Evolutionary conservation across 1,140 invertebrate genomes (phyloP).

Genomic region (Hyposmocoma kahamanoa): DNA sequence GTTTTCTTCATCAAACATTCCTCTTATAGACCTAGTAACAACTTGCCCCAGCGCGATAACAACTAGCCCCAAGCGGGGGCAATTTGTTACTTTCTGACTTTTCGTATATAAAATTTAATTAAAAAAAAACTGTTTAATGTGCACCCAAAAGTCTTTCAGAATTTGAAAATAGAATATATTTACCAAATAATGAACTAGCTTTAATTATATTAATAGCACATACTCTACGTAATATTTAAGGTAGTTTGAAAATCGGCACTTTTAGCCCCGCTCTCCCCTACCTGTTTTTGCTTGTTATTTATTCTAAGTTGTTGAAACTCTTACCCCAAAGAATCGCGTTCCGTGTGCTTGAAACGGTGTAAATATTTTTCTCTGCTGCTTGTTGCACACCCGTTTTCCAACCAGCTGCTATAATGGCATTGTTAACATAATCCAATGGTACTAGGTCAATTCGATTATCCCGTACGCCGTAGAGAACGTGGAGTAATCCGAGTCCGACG

Average conservation of each 20-base stretch:
- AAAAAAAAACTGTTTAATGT: too few species aligned
- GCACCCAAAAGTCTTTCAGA: too few species aligned
- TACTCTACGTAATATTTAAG: too few species aligned
- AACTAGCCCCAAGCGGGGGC: not conserved
- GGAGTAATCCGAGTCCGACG: constrained; percentile 8
- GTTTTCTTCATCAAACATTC: not conserved
- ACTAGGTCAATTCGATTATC: constrained; percentile 4
- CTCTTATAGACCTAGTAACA: not conserved
- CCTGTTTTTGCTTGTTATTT: too few species aligned
- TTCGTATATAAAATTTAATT: not conserved
- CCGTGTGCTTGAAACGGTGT: not conserved
- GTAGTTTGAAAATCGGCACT: too few species aligned
- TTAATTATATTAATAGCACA: too few species aligned
- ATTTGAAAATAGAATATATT: too few species aligned
- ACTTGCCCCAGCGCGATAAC: not conserved
- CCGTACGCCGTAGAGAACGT: not conserved
- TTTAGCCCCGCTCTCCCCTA: too few species aligned
- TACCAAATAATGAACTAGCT: too few species aligned
- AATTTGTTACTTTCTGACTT: not conserved
- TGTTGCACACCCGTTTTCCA: constrained; percentile 2
- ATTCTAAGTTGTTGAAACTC: too few species aligned
- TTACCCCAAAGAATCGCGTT: constrained; percentile 7
- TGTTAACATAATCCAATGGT: constrained; percentile 21
- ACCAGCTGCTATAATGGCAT: constrained; percentile 13
- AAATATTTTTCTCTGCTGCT: not conserved